Percentiles rank a stretch among this genome's conserved stretches.
phyloP scores from a whole-genome alignment of 2,797 vertebrate species.

The Heliangelus exortis region DNA sequence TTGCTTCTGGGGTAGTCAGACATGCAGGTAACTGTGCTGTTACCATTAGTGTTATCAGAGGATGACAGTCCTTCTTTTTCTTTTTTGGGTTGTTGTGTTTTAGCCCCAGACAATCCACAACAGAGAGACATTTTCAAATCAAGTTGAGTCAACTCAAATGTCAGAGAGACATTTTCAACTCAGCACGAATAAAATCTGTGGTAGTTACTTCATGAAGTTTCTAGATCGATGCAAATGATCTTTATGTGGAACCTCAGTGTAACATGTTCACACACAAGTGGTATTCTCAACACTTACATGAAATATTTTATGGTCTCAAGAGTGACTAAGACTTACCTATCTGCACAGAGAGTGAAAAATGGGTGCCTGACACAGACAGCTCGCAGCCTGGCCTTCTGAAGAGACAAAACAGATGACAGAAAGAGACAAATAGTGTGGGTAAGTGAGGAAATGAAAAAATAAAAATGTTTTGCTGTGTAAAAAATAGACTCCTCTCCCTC shows the following conservation, averaged over 20 bases:
- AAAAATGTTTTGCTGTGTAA: not conserved
- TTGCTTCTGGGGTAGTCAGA: not conserved
- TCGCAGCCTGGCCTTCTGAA: not conserved
- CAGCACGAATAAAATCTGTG: not conserved
- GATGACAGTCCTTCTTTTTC: not conserved
- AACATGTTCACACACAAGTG: not conserved
- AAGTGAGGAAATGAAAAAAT: slow-evolving; percentile 24
- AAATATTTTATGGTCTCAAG: not conserved
- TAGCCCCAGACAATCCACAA: not conserved
- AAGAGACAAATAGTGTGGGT: slow-evolving; percentile 6
- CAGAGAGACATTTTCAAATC: not conserved
- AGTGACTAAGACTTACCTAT: not conserved
- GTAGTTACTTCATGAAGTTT: not conserved
- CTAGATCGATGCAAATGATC: not conserved
- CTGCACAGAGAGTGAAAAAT: not conserved
- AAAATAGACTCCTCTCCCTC: slow-evolving; percentile 13
- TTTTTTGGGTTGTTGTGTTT: not conserved
- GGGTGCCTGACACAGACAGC: not conserved
- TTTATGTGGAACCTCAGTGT: not conserved
- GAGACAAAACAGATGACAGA: not conserved
- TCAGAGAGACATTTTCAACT: not conserved
- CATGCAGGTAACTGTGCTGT: not conserved
- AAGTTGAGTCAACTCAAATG: too few species aligned
- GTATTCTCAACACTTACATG: not conserved
- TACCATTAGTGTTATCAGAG: not conserved